These are phyloP conservation scores for Dicyrtomina minuta DNA, from an alignment of 2,888 invertebrate genomes.

Conservation along the genomic window DNA sequence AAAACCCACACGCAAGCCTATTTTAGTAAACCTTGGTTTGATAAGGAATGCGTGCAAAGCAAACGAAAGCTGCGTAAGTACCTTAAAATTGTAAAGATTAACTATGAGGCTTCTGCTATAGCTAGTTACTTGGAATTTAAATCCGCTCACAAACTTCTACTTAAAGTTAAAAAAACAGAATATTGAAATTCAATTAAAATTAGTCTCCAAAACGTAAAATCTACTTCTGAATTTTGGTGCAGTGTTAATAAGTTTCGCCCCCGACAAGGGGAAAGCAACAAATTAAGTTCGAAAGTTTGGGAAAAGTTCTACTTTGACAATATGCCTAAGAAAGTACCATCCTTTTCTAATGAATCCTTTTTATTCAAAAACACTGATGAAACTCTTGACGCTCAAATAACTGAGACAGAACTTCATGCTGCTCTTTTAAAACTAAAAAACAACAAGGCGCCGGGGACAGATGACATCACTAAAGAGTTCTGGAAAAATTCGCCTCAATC, in stretches of 20 bases:
- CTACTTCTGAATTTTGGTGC: neutral
- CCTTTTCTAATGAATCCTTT: too few species aligned
- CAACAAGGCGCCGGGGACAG: neutral
- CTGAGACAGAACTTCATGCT: neutral
- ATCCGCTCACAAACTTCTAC: neutral
- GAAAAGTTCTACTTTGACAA: neutral
- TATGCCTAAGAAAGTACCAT: neutral
- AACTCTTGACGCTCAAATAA: neutral
- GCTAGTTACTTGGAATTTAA: neutral
- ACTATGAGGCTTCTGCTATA: neutral
- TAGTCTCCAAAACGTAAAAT: neutral
- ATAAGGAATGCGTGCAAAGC: neutral
- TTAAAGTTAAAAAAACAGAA: neutral
- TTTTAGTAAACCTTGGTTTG: slow-evolving; percentile 1
- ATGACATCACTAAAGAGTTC: neutral
- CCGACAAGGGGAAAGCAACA: neutral
- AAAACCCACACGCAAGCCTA: neutral
- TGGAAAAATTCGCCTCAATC: neutral
- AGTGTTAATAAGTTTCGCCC: neutral
- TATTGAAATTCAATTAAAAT: neutral
- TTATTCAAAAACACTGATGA: too few species aligned
- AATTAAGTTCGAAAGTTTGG: neutral
- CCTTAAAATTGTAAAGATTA: too few species aligned
- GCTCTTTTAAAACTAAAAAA: neutral
- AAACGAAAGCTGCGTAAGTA: neutral